A percentile compares a stretch with the other conserved stretches of the same genome.
Conservation (phyloP, 2,888 invertebrate species). For the Drosophila kuntzei region DNA sequence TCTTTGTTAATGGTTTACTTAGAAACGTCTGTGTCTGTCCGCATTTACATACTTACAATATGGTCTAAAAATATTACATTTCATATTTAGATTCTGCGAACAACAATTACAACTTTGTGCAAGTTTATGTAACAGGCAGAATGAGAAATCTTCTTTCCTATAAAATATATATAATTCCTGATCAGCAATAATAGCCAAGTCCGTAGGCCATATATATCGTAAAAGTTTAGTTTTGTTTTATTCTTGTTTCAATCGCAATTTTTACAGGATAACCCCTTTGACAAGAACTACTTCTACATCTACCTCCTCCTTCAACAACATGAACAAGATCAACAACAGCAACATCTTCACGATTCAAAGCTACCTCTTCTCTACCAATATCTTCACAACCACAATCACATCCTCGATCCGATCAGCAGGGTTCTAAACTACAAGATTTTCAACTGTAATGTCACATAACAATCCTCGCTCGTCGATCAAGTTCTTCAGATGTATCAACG, state of each 20-base stretch:
- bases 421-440: slow-evolving; percentile 47
- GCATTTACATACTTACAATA: not conserved
- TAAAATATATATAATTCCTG: slow-evolving; percentile 3
- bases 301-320: slow-evolving; percentile 82
- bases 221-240: slow-evolving; percentile 66
- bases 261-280: slow-evolving; percentile 80
- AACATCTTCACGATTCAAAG: slow-evolving; percentile 79
- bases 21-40: slow-evolving; percentile 7
- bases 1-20: not conserved
- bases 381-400: slow-evolving; percentile 59
- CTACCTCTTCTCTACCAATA: slow-evolving; percentile 57
- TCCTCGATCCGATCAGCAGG: slow-evolving; percentile 42
- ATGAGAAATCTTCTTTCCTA: not conserved
- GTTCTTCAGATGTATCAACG: slow-evolving; percentile 42
- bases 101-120: not conserved
- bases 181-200: slow-evolving; percentile 5
- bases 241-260: slow-evolving; percentile 81
- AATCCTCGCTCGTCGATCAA: slow-evolving; percentile 41
- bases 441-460: slow-evolving; percentile 48
- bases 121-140: not conserved
- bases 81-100: not conserved
- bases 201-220: slow-evolving; percentile 7
- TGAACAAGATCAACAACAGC: slow-evolving; percentile 65
- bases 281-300: slow-evolving; percentile 80
- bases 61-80: not conserved